A percentile compares a stretch with the other conserved stretches of the same genome.
phyloP scores from a whole-genome alignment of 2,888 invertebrate genomes.

The Syritta pipiens region DNA sequence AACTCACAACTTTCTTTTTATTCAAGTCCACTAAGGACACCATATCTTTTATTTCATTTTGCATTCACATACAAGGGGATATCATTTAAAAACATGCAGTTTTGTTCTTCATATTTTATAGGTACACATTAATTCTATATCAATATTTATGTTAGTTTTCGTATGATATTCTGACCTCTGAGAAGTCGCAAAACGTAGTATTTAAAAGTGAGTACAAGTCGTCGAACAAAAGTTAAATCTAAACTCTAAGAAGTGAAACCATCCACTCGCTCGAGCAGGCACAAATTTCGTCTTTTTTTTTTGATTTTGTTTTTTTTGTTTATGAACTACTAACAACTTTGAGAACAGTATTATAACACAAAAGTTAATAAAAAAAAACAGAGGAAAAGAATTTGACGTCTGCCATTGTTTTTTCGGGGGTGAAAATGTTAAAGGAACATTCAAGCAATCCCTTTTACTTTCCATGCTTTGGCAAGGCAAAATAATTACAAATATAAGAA shows the following conservation, averaged over 20 bases:
- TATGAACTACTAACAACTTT: neutral
- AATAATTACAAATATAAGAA: constrained; percentile 54
- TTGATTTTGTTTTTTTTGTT: neutral
- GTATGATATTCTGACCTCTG: constrained; percentile 35
- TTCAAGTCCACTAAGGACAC: constrained; percentile 21
- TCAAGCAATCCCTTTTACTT: constrained; percentile 31
- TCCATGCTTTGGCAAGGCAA: constrained; percentile 46
- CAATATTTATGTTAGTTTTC: constrained; percentile 40
- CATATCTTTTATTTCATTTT: constrained; percentile 39
- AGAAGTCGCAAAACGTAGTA: constrained; percentile 28
- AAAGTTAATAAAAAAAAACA: neutral
- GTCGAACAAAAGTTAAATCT: constrained; percentile 32
- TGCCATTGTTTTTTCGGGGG: constrained; percentile 5
- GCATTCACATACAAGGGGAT: constrained; percentile 31
- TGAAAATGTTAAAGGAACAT: constrained; percentile 30
- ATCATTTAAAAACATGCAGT: constrained; percentile 50
- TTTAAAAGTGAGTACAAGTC: too few species aligned
- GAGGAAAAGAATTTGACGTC: neutral
- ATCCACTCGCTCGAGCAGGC: neutral
- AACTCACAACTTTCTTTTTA: neutral
- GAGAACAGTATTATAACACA: neutral
- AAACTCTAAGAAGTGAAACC: constrained; percentile 33
- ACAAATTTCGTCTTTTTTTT: neutral
- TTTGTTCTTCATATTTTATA: constrained; percentile 38
- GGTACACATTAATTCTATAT: constrained; percentile 55